These are phyloP conservation scores for Zeus faber DNA, from an alignment of 2,113 vertebrate genomes.

Conservation along the genomic window DNA sequence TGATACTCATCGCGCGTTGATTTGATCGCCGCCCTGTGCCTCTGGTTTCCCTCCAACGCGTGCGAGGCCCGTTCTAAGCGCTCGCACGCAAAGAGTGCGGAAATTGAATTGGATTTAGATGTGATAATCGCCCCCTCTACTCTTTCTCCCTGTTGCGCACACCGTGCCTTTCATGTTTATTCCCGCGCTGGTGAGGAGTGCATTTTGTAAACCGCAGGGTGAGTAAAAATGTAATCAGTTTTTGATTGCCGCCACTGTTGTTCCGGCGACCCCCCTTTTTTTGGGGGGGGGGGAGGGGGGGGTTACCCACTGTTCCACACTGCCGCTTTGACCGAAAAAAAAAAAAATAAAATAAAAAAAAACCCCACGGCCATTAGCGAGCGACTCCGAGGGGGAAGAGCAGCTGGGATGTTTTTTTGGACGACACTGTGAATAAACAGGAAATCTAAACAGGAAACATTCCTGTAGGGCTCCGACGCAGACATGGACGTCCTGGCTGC, in stretches of 20 bases:
- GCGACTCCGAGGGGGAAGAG: not conserved
- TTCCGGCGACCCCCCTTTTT: not conserved
- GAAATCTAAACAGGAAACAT: constrained; percentile 30
- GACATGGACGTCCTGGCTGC: constrained; percentile 22
- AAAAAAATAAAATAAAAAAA: not conserved
- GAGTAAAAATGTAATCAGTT: constrained; percentile 4
- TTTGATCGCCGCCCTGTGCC: no score
- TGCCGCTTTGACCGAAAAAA: constrained; percentile 9
- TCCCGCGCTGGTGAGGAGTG: constrained; percentile 12
- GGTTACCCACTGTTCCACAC: no score
- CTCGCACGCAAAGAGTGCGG: constrained; percentile 25
- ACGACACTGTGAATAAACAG: constrained; percentile 27
- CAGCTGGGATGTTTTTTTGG: constrained; percentile 7
- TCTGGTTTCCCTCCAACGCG: constrained; percentile 29
- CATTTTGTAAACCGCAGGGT: not conserved
- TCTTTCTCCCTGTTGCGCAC: constrained; percentile 12
- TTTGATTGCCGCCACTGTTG: constrained; percentile 1
- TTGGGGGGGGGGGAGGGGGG: no score
- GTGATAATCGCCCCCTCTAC: constrained; percentile 35
- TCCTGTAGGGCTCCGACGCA: constrained; percentile 14
- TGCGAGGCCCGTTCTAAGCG: constrained; percentile 32
- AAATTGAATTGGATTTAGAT: constrained; percentile 41
- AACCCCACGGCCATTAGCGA: not conserved
- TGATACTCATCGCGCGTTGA: no score
- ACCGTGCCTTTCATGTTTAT: constrained; percentile 19